Percentiles rank a stretch among this genome's conserved stretches.
These are phyloP conservation scores for Aricia artaxerxes DNA, from an alignment of 2,888 invertebrate genomes.

Conservation along the genomic window DNA sequence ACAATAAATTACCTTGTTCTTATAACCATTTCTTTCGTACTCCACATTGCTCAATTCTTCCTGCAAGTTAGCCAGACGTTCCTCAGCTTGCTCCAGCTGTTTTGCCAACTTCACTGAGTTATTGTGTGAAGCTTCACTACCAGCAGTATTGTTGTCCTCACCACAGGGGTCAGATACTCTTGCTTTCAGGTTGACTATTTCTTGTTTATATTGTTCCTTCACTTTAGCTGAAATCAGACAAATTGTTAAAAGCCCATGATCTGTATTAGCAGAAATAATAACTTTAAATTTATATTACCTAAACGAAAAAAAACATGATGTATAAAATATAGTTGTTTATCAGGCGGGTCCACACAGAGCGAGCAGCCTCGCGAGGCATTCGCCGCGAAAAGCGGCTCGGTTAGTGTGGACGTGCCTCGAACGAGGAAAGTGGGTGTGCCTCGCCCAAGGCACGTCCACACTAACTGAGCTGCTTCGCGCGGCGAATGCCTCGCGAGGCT, in stretches of 20 bases:
- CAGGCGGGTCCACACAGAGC: too few species aligned
- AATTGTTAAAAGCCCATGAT: not conserved
- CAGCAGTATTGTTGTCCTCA: conserved; percentile 50
- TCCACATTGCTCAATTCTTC: conserved; percentile 74
- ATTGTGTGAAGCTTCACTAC: conserved; percentile 43
- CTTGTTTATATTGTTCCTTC: conserved; percentile 66
- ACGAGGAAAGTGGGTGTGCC: too few species aligned
- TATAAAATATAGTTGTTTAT: too few species aligned
- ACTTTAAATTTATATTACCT: too few species aligned
- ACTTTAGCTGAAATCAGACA: conserved; percentile 58
- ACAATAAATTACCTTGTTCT: conserved; percentile 58
- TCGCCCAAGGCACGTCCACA: too few species aligned
- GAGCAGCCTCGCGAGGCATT: too few species aligned
- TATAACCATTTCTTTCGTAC: conserved; percentile 73
- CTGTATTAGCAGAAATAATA: not conserved
- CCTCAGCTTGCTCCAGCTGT: conserved; percentile 78
- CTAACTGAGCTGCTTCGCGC: too few species aligned
- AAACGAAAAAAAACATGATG: too few species aligned
- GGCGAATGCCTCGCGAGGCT: too few species aligned
- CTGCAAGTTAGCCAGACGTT: conserved; percentile 72
- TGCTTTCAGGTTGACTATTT: conserved; percentile 62
- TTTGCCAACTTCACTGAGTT: conserved; percentile 53
- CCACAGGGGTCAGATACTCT: conserved; percentile 65
- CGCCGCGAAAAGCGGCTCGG: too few species aligned
- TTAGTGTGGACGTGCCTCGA: too few species aligned